Base-by-base conservation (phyloP, 2,888 invertebrate species). In the Acronicta alni region DNA sequence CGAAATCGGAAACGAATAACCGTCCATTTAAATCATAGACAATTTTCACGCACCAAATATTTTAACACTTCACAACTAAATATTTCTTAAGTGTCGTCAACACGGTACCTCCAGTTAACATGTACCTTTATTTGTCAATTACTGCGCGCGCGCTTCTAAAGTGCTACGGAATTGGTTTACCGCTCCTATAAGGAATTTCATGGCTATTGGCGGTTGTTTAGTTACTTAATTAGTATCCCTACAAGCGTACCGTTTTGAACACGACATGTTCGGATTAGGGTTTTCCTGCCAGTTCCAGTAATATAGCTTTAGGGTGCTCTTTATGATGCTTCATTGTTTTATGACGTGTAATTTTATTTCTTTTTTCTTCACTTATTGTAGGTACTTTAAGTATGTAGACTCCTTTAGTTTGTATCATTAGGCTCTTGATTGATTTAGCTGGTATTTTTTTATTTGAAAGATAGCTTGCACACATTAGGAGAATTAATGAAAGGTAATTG, bases 111-210 rank as follows among this genome's bases (percentile, higher is more conserved):
- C 55, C 62, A 79, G 82, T 82, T 85, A 85, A 85, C 84, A 77
- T 83, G 81, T 81, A 77, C 80, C 81, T 89, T 89, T 91, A 89
- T 91, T 91, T 92, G 91, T 87, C 88, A 85, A 89, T 88, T 89
- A 88, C 82, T 79, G 82, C 77, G 82, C 82, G 85, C 85, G 80
- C 86, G 84, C 83, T 82, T 80, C 82, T 81, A 86, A 89, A 91
- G 90, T 89, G 89, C 84, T 83, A 85, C 83, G 82, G 86, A 92
- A 92, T 91, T 91, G 87, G 88, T 91, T 92, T 91, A 88, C 87
- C 89, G 88, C 85, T 86, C 80, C 72, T 85, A 89, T 91, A 91
- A 89, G 91, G 90, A 91, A 91, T 93, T 93, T 90, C 90, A 90
- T 91, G 87, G 90, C 87, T 88, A 88, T 92, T 89, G 87, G 86